Evolutionary conservation across 2,888 invertebrate species (phyloP).

Genomic region (Andrena camellia): DNA sequence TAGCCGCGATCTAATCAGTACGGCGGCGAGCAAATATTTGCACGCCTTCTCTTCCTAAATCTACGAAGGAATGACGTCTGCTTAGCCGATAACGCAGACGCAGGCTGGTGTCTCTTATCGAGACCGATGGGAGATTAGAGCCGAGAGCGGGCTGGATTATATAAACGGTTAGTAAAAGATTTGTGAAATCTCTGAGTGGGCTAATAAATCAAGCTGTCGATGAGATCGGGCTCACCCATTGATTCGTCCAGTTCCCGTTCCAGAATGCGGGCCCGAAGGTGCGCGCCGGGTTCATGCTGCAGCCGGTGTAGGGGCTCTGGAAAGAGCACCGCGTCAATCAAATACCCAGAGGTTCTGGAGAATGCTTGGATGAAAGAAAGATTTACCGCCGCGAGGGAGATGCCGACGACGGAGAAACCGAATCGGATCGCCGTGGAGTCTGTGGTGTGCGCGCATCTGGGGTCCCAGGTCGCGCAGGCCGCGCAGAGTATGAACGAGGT

Average conservation of each 20-base stretch:
- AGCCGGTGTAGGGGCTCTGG: constrained; percentile 90
- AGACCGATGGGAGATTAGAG: constrained; percentile 15
- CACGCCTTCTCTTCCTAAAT: constrained; percentile 23
- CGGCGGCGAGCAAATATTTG: constrained; percentile 31
- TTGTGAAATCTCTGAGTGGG: constrained; percentile 11
- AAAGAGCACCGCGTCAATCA: neutral
- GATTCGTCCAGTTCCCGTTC: constrained; percentile 88
- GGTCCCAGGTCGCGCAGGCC: constrained; percentile 91
- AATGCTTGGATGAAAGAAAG: neutral
- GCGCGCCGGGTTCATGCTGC: constrained; percentile 90
- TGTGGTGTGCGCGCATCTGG: constrained; percentile 88
- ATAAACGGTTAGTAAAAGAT: constrained; percentile 6
- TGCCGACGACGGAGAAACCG: constrained; percentile 88
- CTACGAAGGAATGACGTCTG: neutral
- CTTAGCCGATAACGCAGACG: constrained; percentile 21
- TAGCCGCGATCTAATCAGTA: constrained; percentile 45
- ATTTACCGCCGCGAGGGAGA: constrained; percentile 89
- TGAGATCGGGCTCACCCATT: constrained; percentile 87
- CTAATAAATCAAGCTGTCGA: constrained; percentile 20
- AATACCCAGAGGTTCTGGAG: too few relatives aligned
- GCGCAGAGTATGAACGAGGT: constrained; percentile 77
- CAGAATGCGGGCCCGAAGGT: constrained; percentile 90
- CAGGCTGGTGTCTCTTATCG: constrained; percentile 29
- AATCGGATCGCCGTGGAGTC: constrained; percentile 90
- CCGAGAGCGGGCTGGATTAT: constrained; percentile 1